Percentiles rank a stretch among this genome's conserved stretches.
Conservation (phyloP, 2,888 invertebrate genomes). For the Cantharis flavilabris region DNA sequence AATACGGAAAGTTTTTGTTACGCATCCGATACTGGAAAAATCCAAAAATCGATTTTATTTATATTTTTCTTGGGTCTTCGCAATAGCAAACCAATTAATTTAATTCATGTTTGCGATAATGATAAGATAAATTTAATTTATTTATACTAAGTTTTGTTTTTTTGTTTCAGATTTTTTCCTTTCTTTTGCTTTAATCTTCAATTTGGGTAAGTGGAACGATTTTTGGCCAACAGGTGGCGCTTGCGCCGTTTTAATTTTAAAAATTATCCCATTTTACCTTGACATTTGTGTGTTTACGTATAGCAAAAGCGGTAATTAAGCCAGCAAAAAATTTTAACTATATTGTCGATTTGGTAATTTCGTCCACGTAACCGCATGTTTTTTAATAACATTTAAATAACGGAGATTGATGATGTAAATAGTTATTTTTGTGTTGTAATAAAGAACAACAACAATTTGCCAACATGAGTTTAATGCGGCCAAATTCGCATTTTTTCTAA, state of each 20-base stretch:
- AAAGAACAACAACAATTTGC: neutral
- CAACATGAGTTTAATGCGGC: neutral
- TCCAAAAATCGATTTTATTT: neutral
- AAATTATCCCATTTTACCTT: neutral
- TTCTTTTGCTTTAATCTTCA: neutral
- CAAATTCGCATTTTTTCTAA: neutral
- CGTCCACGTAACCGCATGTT: neutral
- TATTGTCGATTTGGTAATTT: neutral
- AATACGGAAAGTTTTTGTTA: neutral
- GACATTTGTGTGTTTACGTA: neutral
- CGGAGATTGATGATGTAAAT: neutral
- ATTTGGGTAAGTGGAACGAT: neutral
- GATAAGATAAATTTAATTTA: neutral
- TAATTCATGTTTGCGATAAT: neutral
- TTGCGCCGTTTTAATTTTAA: neutral
- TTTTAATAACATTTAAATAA: neutral
- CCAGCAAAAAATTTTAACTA: neutral
- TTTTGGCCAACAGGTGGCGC: neutral
- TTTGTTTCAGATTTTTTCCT: neutral
- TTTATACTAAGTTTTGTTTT: neutral
- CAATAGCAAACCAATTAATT: neutral
- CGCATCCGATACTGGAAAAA: neutral
- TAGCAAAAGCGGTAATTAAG: neutral
- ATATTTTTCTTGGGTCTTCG: neutral
- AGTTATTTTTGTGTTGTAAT: neutral